A percentile compares a stretch with the other conserved stretches of the same genome.
Evolutionary conservation across 2,113 vertebrate species (phyloP).

Genomic region (Apus apus): DNA sequence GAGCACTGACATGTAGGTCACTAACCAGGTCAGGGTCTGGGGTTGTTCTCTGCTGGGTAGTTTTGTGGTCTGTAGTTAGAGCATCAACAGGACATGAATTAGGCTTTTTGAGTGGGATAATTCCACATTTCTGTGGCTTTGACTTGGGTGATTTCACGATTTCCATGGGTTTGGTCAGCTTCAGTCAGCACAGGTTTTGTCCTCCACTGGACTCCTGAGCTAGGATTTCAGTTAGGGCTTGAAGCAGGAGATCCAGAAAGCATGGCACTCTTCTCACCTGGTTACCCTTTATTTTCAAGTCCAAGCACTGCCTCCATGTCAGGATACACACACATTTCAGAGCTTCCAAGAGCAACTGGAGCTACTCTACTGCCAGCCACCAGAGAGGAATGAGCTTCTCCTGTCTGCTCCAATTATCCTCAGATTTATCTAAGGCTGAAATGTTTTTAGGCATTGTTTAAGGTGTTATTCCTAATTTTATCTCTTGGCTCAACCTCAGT

Average conservation of each 20-base stretch:
- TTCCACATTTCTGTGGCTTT: background rate
- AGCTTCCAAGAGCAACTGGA: background rate
- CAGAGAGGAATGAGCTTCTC: background rate
- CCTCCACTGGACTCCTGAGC: background rate
- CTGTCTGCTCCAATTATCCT: accelerated
- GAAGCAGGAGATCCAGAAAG: background rate
- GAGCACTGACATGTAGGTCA: background rate
- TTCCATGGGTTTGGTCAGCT: background rate
- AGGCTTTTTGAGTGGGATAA: background rate
- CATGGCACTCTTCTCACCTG: background rate
- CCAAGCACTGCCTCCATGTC: background rate
- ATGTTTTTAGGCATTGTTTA: background rate
- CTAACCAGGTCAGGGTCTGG: background rate
- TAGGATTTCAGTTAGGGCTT: background rate
- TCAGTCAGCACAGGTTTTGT: background rate
- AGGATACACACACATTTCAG: background rate
- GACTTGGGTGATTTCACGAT: background rate
- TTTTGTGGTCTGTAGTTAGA: background rate
- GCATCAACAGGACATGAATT: background rate
- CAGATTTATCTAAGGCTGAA: background rate
- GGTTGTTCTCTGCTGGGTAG: background rate
- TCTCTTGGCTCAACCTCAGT: background rate
- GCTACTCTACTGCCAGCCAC: background rate
- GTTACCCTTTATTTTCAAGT: background rate
- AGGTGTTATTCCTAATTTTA: background rate